Evolutionary conservation across 2,888 invertebrate species (phyloP).

Genomic region (Anticlea derivata): DNA sequence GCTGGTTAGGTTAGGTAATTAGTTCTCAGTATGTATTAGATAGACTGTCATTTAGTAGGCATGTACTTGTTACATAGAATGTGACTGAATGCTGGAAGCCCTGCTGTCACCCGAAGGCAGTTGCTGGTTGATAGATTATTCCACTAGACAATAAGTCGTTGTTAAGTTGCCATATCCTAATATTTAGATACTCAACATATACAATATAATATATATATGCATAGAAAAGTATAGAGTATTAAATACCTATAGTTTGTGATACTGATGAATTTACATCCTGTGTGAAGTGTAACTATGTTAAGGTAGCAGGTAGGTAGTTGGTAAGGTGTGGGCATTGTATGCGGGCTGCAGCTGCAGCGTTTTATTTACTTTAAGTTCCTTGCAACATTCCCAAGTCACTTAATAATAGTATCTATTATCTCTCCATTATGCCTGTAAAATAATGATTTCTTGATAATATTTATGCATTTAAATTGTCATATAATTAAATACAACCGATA

Average conservation of each 20-base stretch:
- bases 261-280: conserved; percentile 80
- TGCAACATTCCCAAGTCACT: conserved; percentile 17
- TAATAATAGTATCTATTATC: neutral
- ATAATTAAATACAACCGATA: no score
- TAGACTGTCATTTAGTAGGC: neutral
- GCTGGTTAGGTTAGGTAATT: no score
- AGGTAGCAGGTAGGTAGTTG: conserved; percentile 20
- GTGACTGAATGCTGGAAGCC: conserved; percentile 15
- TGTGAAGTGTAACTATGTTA: conserved; percentile 41
- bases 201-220: conserved; percentile 66
- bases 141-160: conserved; percentile 82
- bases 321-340: neutral
- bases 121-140: conserved; percentile 59
- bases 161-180: conserved; percentile 82
- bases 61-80: conserved; percentile 26
- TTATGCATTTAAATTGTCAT: no score
- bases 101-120: conserved; percentile 25
- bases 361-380: neutral
- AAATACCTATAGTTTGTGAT: conserved; percentile 81
- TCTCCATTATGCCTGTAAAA: no score
- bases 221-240: conserved; percentile 71
- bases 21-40: neutral
- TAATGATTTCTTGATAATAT: no score
- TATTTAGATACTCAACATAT: conserved; percentile 76
- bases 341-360: neutral